Conservation (phyloP, 2,888 invertebrate species). For the Cephus pulcher region DNA sequence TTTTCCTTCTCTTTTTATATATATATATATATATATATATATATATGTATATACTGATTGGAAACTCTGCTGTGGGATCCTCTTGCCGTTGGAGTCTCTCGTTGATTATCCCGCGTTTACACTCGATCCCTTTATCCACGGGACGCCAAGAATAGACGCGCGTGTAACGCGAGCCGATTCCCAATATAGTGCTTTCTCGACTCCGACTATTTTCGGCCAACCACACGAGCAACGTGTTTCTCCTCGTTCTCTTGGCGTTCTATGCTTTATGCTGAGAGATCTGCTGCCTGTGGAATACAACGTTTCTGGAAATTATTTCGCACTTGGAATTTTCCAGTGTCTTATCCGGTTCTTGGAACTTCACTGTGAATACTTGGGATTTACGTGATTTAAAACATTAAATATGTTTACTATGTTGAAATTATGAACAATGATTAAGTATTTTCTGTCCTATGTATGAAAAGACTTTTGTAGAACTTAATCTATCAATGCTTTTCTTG, state of each 20-base stretch:
- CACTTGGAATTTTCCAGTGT: neutral
- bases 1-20: neutral
- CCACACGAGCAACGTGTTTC: constrained; percentile 11
- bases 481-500: neutral
- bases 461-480: neutral
- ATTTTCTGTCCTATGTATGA: neutral
- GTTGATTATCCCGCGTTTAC: constrained; percentile 1
- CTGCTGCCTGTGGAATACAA: neutral
- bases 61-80: neutral
- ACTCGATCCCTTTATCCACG: constrained; percentile 11
- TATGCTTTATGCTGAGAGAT: neutral
- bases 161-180: constrained; percentile 61
- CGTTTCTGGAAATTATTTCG: neutral
- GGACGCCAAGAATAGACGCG: constrained; percentile 39
- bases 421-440: neutral
- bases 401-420: neutral
- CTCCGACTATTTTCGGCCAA: constrained; percentile 54
- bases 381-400: neutral
- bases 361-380: neutral
- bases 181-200: constrained; percentile 62
- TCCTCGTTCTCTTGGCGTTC: neutral
- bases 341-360: neutral
- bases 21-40: neutral
- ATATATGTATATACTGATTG: neutral
- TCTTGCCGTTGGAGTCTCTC: neutral